Evolutionary conservation across 2,888 invertebrate genomes (phyloP).

Genomic region (Malacosoma neustria): DNA sequence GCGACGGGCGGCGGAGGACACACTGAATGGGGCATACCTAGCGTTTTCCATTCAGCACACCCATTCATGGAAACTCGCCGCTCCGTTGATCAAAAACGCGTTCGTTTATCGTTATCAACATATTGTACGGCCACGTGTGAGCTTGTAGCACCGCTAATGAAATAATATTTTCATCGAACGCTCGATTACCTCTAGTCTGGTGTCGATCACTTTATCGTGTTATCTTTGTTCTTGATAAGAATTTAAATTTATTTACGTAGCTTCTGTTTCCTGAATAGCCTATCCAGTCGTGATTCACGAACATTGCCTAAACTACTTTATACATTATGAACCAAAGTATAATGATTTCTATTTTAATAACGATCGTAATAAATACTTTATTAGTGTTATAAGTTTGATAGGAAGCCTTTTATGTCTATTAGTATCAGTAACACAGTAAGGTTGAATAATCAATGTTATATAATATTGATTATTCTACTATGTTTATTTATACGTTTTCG

Average conservation of each 20-base stretch:
- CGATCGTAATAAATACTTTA: no score
- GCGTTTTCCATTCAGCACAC: conserved; percentile 62
- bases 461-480: no score
- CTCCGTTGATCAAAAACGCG: conserved; percentile 66
- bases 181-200: conserved; percentile 27
- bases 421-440: no score
- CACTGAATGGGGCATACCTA: conserved; percentile 54
- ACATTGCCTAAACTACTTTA: neutral
- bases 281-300: neutral
- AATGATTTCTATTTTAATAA: no score
- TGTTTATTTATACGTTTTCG: no score
- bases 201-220: conserved; percentile 17
- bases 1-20: conserved; percentile 15
- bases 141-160: conserved; percentile 15
- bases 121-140: conserved; percentile 31
- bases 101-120: conserved; percentile 42
- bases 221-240: conserved; percentile 26
- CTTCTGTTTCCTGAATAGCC: neutral
- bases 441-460: no score
- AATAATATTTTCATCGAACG: conserved; percentile 35
- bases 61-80: conserved; percentile 71
- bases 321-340: no score
- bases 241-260: neutral
- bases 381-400: no score
- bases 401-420: no score